Evolutionary conservation across 2,888 invertebrate genomes (phyloP).

Genomic region (Cephonodes hylas): DNA sequence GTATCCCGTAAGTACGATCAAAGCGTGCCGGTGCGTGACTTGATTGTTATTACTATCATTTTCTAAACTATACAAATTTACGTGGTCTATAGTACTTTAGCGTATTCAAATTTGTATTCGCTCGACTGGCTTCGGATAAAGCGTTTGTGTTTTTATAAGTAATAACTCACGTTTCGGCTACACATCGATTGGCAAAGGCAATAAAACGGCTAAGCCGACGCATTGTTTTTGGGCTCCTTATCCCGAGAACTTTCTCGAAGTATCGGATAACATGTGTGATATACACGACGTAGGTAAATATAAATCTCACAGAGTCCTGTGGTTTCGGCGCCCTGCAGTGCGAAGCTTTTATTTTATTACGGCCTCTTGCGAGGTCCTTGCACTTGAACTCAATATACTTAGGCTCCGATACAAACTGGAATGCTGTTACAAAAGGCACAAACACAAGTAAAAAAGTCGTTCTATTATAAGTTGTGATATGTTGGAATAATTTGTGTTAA

Average conservation of each 20-base stretch:
- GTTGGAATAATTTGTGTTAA: neutral
- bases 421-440: conserved; percentile 3
- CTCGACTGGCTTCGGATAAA: neutral
- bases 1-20: conserved; percentile 5
- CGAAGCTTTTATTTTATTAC: conserved; percentile 63
- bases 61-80: neutral
- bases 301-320: conserved; percentile 42
- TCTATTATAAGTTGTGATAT: conserved; percentile 5
- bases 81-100: neutral
- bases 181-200: conserved; percentile 21
- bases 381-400: conserved; percentile 45
- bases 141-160: neutral
- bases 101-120: neutral
- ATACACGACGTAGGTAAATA: conserved; percentile 32
- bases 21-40: conserved; percentile 13
- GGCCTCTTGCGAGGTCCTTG: conserved; percentile 58
- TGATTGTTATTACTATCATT: neutral
- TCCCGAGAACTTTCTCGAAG: conserved; percentile 26
- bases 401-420: conserved; percentile 11
- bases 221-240: conserved; percentile 40
- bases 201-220: conserved; percentile 33
- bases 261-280: conserved; percentile 44
- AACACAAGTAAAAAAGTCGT: neutral
- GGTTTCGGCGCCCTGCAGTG: conserved; percentile 57
- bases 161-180: neutral